These are phyloP conservation scores for Halcyon smyrnensis DNA, from an alignment of 2,797 vertebrate genomes.

Conservation along the genomic window DNA sequence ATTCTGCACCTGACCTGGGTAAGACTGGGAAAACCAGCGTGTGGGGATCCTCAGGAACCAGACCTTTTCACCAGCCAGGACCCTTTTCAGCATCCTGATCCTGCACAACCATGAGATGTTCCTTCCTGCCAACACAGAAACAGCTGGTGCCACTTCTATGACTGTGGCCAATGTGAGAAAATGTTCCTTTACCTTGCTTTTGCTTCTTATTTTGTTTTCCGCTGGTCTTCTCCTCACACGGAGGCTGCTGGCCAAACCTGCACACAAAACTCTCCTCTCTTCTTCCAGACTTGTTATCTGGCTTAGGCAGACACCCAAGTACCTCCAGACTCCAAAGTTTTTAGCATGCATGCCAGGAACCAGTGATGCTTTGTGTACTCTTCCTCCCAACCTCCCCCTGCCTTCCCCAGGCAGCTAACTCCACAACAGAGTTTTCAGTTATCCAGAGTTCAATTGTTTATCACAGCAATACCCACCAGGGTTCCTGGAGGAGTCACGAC, in stretches of 20 bases:
- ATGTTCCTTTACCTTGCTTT: slow-evolving; percentile 7
- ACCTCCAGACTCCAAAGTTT: slow-evolving; percentile 13
- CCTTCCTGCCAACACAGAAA: neutral
- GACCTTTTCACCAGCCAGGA: neutral
- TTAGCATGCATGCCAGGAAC: neutral
- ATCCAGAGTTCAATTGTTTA: neutral
- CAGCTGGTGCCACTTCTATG: neutral
- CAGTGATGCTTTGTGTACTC: neutral
- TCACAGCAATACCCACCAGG: neutral
- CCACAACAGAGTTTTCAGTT: neutral
- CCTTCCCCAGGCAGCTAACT: neutral
- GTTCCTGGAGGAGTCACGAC: neutral
- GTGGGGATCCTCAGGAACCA: neutral
- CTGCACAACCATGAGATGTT: neutral
- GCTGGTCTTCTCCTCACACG: neutral
- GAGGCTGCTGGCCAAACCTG: neutral
- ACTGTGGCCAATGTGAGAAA: neutral
- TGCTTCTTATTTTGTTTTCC: neutral
- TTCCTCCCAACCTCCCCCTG: neutral
- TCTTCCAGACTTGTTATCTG: slow-evolving; percentile 15
- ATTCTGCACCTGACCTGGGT: neutral
- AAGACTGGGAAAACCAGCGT: neutral
- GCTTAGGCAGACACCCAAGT: slow-evolving; percentile 34
- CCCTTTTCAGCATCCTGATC: neutral
- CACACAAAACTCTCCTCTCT: neutral